These are phyloP conservation scores for Poeciliopsis turrubarensis DNA, from an alignment of 2,113 vertebrate species.

Conservation along the genomic window DNA sequence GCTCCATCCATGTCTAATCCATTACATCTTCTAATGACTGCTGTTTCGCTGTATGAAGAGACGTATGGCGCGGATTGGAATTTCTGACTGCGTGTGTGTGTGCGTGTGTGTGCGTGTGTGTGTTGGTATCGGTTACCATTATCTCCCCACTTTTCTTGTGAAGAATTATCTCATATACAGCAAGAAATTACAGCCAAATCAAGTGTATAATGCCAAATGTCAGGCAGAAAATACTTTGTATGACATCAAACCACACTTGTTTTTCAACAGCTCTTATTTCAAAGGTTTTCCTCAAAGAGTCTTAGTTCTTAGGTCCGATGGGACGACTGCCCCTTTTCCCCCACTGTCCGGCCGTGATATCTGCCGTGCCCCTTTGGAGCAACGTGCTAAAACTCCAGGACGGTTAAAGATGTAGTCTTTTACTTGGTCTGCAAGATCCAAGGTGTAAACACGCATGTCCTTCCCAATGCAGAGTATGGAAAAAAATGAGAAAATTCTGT, in stretches of 20 bases:
- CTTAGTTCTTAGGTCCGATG: neutral
- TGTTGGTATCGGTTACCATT: constrained; percentile 5
- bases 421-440: no score
- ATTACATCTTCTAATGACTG: constrained; percentile 80
- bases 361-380: no score
- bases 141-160: constrained; percentile 5
- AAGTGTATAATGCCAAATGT: constrained; percentile 20
- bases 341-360: no score
- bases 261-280: neutral
- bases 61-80: constrained; percentile 54
- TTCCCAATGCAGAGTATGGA: no score
- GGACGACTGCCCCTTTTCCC: no score
- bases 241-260: neutral
- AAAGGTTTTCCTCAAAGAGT: neutral
- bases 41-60: constrained; percentile 68
- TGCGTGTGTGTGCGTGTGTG: neutral
- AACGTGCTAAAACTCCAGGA: no score
- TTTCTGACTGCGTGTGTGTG: constrained; percentile 25
- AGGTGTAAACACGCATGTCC: no score
- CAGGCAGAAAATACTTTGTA: constrained; percentile 20
- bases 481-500: no score
- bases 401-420: no score
- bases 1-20: constrained; percentile 78
- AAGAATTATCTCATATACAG: constrained; percentile 9
- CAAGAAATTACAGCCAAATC: constrained; percentile 23